A percentile compares a stretch with the other conserved stretches of the same genome.
phyloP scores from a whole-genome alignment of 2,113 vertebrate genomes.

The Nothoprocta perdicaria region DNA sequence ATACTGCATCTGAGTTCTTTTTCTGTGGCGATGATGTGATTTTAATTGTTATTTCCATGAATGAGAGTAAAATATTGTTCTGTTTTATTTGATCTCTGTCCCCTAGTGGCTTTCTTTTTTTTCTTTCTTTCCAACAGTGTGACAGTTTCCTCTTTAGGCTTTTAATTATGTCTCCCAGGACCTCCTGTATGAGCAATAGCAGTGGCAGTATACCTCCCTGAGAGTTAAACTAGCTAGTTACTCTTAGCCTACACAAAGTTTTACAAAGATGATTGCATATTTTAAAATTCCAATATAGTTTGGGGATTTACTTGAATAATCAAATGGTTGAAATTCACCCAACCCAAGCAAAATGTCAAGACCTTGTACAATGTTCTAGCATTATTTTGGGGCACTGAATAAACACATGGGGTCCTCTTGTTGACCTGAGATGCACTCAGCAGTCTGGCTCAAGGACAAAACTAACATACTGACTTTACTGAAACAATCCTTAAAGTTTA shows the following conservation, averaged over 20 bases:
- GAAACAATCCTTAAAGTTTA: not conserved
- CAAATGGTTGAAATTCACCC: not conserved
- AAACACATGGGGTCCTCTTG: not conserved
- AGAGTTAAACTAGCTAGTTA: conserved; percentile 19
- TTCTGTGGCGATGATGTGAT: conserved; percentile 48
- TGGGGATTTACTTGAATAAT: conserved; percentile 35
- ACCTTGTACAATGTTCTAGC: not conserved
- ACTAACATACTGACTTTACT: not conserved
- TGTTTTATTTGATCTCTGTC: conserved; percentile 74
- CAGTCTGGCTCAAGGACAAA: not conserved
- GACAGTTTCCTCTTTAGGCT: conserved; percentile 72
- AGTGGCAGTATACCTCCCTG: conserved; percentile 57
- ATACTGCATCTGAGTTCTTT: conserved; percentile 20
- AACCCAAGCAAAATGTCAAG: not conserved
- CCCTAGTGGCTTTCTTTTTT: conserved; percentile 47
- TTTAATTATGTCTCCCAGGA: conserved; percentile 69
- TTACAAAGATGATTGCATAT: not conserved
- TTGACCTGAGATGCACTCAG: not conserved
- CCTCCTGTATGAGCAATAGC: conserved; percentile 48
- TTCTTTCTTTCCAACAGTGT: conserved; percentile 53
- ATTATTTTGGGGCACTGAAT: not conserved
- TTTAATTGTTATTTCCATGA: conserved; percentile 77
- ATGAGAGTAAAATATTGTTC: conserved; percentile 71
- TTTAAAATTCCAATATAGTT: conserved; percentile 10
- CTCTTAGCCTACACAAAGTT: conserved; percentile 28